Base-by-base conservation (phyloP, 2,797 vertebrate species). In the Clangula hyemalis region DNA sequence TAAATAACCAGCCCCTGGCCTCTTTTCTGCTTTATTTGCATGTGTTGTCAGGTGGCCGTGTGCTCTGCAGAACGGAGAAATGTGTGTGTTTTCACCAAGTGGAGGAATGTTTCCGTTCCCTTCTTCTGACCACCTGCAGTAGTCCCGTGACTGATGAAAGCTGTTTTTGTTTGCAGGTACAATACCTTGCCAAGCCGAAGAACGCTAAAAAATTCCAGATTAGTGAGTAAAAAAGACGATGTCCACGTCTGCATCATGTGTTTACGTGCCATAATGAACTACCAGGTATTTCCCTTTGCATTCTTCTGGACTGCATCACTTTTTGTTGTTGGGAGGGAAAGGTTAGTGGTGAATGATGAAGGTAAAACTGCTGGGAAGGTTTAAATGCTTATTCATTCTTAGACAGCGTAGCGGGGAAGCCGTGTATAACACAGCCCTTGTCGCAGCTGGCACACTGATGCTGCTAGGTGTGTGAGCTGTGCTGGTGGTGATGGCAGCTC, bases 211-310 rank as follows among this genome's bases (percentile, higher is more conserved):
- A 99, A 99, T 82, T 99, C 99, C 25, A 97, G 99, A 81, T 94
- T 99, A 64, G 99, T 99, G 94, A 99, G 99, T 87, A 99, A 99
- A 93, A 99, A 99, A 92, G 99, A 99, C 7, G 99, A 99, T 1
- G 99, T 99, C 9, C 99, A 99, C 3, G 99, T 99, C 45, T 99
- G 99, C 96, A 98, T 99, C 98, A 99, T 99, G 99, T 99, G 99
- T 97, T 96, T 99, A 30, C 94, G 99, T 69, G 99, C 99, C 96
- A 98, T 99, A 81, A 99, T 99, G 99, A 99, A 99, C 97, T 99
- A 99, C 95, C 99, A 99, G 99, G 99, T 99, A 94, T 53, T 89
- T 61, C 53, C 77, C 65, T n/a, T 19, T n/a, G 11, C 36, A 1
- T 77, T 64, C 77, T 82, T 57, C 8, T 3, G 43, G 6, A 13